Evolutionary conservation across 2,888 invertebrate species (phyloP).

Genomic region (Priapulus caudatus): DNA sequence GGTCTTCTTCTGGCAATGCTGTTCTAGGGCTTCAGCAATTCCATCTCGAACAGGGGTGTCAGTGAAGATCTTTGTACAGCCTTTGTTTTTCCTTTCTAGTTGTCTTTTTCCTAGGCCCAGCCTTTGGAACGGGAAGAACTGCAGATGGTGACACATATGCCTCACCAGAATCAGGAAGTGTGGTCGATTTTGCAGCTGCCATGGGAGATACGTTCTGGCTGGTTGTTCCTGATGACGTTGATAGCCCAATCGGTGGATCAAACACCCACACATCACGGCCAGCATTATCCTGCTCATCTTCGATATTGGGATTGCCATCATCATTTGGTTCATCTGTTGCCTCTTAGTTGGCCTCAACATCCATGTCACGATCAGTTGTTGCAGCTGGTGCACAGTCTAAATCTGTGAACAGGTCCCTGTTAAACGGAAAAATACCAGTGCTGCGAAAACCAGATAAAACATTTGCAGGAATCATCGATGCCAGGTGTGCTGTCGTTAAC

Average conservation of each 20-base stretch:
- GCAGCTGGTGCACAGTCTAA: neutral
- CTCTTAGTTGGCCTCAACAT: neutral
- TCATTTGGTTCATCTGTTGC: constrained; percentile 5
- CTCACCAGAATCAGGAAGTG: neutral
- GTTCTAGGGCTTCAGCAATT: too few species aligned
- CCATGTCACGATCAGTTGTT: neutral
- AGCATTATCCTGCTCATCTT: constrained; percentile 21
- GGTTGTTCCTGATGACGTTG: too few species aligned
- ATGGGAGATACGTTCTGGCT: constrained; percentile 15
- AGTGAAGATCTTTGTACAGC: too few species aligned
- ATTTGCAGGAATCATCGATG: neutral
- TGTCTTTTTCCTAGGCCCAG: too few species aligned
- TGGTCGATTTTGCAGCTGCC: constrained; percentile 9
- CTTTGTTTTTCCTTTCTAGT: too few species aligned
- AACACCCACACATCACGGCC: too few species aligned
- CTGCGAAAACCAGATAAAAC: neutral
- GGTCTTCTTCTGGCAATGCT: too few species aligned
- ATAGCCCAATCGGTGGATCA: too few species aligned
- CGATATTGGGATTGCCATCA: constrained; percentile 8
- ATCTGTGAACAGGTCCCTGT: neutral
- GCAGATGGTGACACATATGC: too few species aligned
- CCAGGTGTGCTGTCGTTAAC: neutral
- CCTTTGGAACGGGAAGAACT: too few species aligned
- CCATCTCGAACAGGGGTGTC: too few species aligned
- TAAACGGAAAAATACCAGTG: neutral